phyloP scores from a whole-genome alignment of 2,113 vertebrate species.

The Cygnus buccinator region DNA sequence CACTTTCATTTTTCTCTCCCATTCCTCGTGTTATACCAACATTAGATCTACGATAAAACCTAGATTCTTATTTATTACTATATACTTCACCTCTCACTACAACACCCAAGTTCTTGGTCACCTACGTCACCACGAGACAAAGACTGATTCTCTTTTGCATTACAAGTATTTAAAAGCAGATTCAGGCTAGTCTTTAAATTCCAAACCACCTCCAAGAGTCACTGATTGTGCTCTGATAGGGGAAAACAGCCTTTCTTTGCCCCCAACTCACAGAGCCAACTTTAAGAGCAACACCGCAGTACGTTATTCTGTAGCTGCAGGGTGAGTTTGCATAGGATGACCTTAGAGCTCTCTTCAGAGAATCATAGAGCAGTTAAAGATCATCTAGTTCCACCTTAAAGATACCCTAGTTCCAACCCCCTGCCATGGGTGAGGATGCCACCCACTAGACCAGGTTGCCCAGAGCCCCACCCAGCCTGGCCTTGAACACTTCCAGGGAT shows the following conservation, averaged over 20 bases:
- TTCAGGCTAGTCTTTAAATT: not conserved
- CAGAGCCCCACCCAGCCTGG: no score
- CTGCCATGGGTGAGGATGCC: no score
- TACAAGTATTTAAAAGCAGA: not conserved
- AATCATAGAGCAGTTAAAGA: not conserved
- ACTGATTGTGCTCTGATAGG: not conserved
- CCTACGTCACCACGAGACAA: not conserved
- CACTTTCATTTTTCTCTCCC: not conserved
- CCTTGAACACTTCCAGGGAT: no score
- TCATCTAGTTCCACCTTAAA: no score
- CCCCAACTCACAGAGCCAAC: not conserved
- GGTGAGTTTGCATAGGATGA: slow-evolving; percentile 21
- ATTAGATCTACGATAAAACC: not conserved
- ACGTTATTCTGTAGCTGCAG: slow-evolving; percentile 2
- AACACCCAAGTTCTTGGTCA: not conserved
- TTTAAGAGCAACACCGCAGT: not conserved
- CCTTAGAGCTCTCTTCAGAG: not conserved
- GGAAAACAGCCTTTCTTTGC: not conserved
- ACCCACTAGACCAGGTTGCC: no score
- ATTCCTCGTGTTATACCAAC: not conserved
- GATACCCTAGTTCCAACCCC: no score
- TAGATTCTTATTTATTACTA: not conserved
- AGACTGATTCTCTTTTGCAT: not conserved
- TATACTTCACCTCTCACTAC: not conserved
- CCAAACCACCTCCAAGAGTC: not conserved